These are phyloP conservation scores for Bellardia bayeri DNA, from an alignment of 2,888 invertebrate genomes.

Conservation along the genomic window DNA sequence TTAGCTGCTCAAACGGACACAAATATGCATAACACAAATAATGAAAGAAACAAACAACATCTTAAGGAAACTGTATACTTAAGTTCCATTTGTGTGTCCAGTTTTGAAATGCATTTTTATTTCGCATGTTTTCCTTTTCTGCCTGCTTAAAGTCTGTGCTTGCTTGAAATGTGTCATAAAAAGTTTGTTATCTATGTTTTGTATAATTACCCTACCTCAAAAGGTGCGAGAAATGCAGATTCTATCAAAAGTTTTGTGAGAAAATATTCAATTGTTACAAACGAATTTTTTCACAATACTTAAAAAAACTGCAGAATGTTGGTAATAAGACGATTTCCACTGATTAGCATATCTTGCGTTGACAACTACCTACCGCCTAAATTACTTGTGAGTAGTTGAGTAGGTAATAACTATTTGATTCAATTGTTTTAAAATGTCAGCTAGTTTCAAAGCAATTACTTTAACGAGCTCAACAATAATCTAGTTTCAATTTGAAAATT, in stretches of 20 bases:
- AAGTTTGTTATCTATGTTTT: conserved; percentile 44
- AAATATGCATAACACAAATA: neutral
- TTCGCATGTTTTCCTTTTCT: conserved; percentile 4
- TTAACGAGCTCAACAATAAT: too few relatives aligned
- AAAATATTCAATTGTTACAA: too few relatives aligned
- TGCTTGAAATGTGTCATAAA: conserved; percentile 52
- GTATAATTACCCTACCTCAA: neutral
- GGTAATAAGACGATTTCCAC: too few relatives aligned
- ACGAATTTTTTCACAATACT: too few relatives aligned
- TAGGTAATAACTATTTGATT: too few relatives aligned
- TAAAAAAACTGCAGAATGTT: too few relatives aligned
- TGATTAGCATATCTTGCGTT: too few relatives aligned
- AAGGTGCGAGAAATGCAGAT: neutral
- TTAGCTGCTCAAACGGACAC: conserved; percentile 10
- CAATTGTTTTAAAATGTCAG: too few relatives aligned
- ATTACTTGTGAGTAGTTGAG: too few relatives aligned
- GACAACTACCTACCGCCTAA: too few relatives aligned
- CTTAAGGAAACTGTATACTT: neutral
- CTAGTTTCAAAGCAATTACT: too few relatives aligned
- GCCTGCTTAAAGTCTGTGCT: neutral
- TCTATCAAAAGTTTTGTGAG: neutral
- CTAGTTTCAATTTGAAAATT: too few relatives aligned
- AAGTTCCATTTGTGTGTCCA: conserved; percentile 45
- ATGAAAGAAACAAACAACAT: neutral
- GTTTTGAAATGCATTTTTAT: conserved; percentile 11